Base-by-base conservation (phyloP, 2,888 invertebrate genomes). In the Gastrophysa polygoni region DNA sequence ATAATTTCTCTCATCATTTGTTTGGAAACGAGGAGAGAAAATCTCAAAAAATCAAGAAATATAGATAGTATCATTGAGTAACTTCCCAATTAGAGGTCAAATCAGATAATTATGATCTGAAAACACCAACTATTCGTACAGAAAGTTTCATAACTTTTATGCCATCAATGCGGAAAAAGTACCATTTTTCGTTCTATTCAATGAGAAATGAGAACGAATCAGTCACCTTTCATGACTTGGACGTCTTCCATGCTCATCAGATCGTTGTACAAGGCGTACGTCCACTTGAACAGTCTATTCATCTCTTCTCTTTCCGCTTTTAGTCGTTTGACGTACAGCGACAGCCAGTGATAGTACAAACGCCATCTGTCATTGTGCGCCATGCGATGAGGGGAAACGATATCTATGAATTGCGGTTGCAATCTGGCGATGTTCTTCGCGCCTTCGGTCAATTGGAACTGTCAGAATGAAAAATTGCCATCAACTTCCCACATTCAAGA, bases 211-310 rank as follows among this genome's bases (percentile, higher is more conserved):
- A 21, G 18, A 28, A 83, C 1, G 91, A 85, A n/a, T 38, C 85
- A 77, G 10, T 84, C 84, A 0, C 81, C 73, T 60, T 80, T 83
- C 73, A 88, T 83, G 38, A 85, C 80, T 68, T 85, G 83, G 5
- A 85, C 83, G 67, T 90, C 88, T 50, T 85, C 84, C 4, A 88
- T 82, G 0, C 84, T 83, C 1, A 83, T 82, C 24, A 86, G 77
- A 59, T 87, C 87, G 10, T 83, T 83, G 46, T 85, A 76, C 62
- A 85, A 54, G 52, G 66, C 61, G 63, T 67, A 75, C 7, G 64
- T 55, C 14, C 38, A 46, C 18, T 66, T 68, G 71, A 77, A 79
- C 10, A 63, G 56, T 11, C 28, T 48, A 44, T 72, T 72, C n/a
- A 66, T 11, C 0, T 64, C 66, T 61, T 75, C 61, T 64, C 70